These are phyloP conservation scores for Thysanoteuthis rhombus DNA, from an alignment of 2,888 invertebrate species.

Conservation along the genomic window DNA sequence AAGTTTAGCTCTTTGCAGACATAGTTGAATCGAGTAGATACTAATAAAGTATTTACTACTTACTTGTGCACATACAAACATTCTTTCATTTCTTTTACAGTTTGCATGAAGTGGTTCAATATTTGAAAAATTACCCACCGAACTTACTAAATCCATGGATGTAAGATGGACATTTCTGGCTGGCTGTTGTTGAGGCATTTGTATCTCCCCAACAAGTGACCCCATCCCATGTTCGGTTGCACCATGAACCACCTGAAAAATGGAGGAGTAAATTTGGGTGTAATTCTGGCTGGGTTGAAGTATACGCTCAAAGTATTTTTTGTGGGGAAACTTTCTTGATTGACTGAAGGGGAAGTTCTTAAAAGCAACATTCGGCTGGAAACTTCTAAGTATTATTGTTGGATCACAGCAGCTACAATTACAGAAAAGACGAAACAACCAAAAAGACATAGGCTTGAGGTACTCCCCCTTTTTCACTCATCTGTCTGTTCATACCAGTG, in stretches of 20 bases:
- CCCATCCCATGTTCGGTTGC: conserved; percentile 24
- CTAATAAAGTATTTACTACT: no score
- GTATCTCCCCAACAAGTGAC: conserved; percentile 20
- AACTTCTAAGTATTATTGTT: neutral
- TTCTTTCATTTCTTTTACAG: neutral
- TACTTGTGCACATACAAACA: no score
- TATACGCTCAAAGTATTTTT: neutral
- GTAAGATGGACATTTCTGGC: conserved; percentile 17
- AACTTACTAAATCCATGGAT: neutral
- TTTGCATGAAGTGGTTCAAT: neutral
- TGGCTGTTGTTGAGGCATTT: neutral
- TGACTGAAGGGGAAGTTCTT: neutral
- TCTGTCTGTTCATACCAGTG: no score
- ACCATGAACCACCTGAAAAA: conserved; percentile 26
- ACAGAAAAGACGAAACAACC: no score
- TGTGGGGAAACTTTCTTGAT: neutral
- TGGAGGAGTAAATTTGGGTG: neutral
- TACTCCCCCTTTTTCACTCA: no score
- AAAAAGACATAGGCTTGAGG: no score
- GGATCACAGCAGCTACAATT: no score
- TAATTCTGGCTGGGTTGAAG: neutral
- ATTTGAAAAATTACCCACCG: neutral
- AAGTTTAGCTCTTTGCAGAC: no score
- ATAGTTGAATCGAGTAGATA: no score
- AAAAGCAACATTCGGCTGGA: neutral